Evolutionary conservation across 2,113 vertebrate species (phyloP).

Genomic region (Perca flavescens): DNA sequence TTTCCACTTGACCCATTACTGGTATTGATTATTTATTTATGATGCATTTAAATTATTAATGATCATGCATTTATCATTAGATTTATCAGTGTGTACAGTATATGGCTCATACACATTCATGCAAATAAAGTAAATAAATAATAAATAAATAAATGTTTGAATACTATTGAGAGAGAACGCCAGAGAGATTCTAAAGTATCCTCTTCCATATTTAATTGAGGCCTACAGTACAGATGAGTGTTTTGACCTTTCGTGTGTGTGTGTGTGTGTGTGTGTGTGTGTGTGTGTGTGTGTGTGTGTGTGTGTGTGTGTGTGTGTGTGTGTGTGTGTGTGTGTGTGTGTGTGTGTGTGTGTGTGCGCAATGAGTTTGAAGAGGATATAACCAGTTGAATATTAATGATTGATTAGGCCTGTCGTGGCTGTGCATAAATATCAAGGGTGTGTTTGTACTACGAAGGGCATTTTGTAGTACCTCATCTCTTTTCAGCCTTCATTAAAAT

Average conservation of each 20-base stretch:
- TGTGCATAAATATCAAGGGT: constrained; percentile 68
- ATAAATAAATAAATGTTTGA: constrained; percentile 1
- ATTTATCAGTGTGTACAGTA: constrained; percentile 8
- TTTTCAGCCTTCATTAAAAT: constrained; percentile 16
- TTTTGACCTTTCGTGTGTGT: constrained; percentile 68
- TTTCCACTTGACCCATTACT: neutral
- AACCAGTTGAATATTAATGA: constrained; percentile 76
- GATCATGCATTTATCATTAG: neutral
- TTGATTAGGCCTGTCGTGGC: constrained; percentile 70
- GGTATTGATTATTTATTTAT: constrained; percentile 2
- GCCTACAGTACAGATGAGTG: constrained; percentile 49
- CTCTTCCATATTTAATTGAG: constrained; percentile 57
- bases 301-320: constrained; percentile 31
- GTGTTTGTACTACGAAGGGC: constrained; percentile 36
- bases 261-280: too few relatives aligned
- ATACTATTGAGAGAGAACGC: constrained; percentile 2
- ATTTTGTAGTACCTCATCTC: constrained; percentile 11
- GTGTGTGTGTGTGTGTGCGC: constrained; percentile 13
- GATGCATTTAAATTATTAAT: neutral
- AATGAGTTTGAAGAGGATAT: constrained; percentile 41
- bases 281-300: neutral
- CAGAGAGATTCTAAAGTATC: constrained; percentile 41
- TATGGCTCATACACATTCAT: constrained; percentile 6
- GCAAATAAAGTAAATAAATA: neutral
- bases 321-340: constrained; percentile 15